Evolutionary conservation across 2,113 vertebrate genomes (phyloP), one percentile per base, ranked within the genome.

Genomic region (Cricetomys ansorgei): DNA sequence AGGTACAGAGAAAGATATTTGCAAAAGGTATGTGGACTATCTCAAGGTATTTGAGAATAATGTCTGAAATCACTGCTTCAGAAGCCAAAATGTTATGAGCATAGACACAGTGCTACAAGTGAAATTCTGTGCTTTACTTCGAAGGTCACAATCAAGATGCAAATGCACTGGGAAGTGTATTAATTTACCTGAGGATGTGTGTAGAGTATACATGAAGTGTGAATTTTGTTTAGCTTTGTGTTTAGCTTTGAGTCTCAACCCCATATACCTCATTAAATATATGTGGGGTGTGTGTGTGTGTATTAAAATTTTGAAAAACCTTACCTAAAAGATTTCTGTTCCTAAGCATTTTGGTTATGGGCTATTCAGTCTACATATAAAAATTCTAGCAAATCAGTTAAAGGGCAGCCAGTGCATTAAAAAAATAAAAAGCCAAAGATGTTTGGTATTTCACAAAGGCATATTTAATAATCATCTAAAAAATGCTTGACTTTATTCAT

Each of bases 341-440:
- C 27, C 48, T 69, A 89, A 73, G 55, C 45, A 84, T 84, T 64
- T 94, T 73, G n/a, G 29, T 16, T 88, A 94, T 69, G 48, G 23
- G 48, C 43, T 77, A 67, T 7, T 84, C 48, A 84, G 43, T 19
- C 23, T 75, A 34, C 55, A 57, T 89, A 59, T 37, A 85, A 88
- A 94, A 77, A 88, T 88, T 94, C 17, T 67, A 90, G 25, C 4
- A 90, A 59, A 43, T 91, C 40, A 62, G 0, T 91, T 91, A 94
- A 84, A 73, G 80, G 25, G 5, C 43, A 96, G 27, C 53, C 9
- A 95, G 13, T 37, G 31, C 62, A 65, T 21, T 73, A 12, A 43
- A 34, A 59, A 67, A 92, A 84, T 19, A 90, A 45, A 48, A 93
- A 70, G 62, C 55, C 5, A 4, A 43, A 59, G 50, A 57, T 86